These are phyloP conservation scores for Nettapus auritus DNA, from an alignment of 2,113 vertebrate species.

Conservation along the genomic window DNA sequence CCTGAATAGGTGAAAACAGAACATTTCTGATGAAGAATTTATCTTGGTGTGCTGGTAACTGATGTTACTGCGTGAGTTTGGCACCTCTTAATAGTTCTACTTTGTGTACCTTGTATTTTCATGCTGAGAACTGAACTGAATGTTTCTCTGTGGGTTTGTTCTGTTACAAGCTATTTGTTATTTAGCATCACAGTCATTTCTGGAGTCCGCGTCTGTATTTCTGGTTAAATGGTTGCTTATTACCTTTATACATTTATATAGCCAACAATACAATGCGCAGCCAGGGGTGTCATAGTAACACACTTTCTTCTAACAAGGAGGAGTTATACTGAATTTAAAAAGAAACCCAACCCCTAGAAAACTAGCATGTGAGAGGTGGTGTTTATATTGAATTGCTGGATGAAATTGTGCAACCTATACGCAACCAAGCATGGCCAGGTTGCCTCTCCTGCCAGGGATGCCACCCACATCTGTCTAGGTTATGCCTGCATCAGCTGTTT, in stretches of 20 bases:
- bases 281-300: not conserved
- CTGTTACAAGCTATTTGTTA: not conserved
- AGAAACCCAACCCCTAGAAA: not conserved
- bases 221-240: not conserved
- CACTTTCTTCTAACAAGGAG: not conserved
- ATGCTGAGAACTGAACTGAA: not conserved
- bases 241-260: not conserved
- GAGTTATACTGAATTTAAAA: not conserved
- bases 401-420: conserved; percentile 31
- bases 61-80: not conserved
- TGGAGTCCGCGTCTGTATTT: not conserved
- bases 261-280: not conserved
- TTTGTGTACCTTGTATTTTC: not conserved
- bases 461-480: conserved; percentile 48
- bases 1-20: not conserved
- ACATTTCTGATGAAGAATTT: not conserved
- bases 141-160: not conserved
- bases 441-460: conserved; percentile 37
- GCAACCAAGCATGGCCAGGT: not conserved
- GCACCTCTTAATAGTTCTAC: not conserved
- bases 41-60: not conserved
- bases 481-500: conserved; percentile 47
- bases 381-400: conserved; percentile 7
- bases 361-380: not conserved
- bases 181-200: not conserved